Evolutionary conservation across 2,797 vertebrate genomes (phyloP).

Genomic region (Rhabdomys pumilio): DNA sequence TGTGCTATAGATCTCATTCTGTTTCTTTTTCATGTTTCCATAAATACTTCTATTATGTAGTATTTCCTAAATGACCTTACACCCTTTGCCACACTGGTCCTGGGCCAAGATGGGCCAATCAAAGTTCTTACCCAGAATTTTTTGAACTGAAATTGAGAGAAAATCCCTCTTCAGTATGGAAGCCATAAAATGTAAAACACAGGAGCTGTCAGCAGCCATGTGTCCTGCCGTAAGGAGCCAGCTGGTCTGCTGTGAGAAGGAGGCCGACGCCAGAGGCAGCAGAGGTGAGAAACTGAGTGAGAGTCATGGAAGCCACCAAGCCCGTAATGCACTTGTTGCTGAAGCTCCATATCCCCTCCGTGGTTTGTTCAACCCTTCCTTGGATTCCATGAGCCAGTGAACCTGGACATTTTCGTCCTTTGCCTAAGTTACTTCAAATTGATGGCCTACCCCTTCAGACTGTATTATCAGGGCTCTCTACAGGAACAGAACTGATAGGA

Average conservation of each 20-base stretch:
- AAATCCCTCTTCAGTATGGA: constrained; percentile 72
- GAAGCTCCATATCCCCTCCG: constrained; percentile 13
- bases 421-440: constrained; percentile 54
- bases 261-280: constrained; percentile 63
- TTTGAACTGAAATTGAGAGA: constrained; percentile 77
- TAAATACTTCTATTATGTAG: constrained; percentile 70
- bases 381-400: constrained; percentile 48
- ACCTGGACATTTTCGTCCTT: constrained; percentile 9
- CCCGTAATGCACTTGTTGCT: constrained; percentile 18
- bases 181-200: constrained; percentile 78
- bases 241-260: constrained; percentile 78
- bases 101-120: constrained; percentile 61
- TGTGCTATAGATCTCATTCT: constrained; percentile 77
- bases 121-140: constrained; percentile 72
- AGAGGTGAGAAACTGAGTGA: constrained; percentile 73
- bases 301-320: constrained; percentile 50
- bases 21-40: constrained; percentile 78
- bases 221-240: constrained; percentile 69
- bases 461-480: neutral
- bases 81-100: constrained; percentile 54
- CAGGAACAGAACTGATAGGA: neutral
- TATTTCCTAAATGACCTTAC: constrained; percentile 73
- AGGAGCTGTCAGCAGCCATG: constrained; percentile 70
- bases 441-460: constrained; percentile 45
- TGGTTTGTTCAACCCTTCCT: constrained; percentile 56